Percentiles rank a stretch among this genome's conserved stretches.
Evolutionary conservation across 2,113 vertebrate genomes (phyloP).

Genomic region (Alethe diademata): DNA sequence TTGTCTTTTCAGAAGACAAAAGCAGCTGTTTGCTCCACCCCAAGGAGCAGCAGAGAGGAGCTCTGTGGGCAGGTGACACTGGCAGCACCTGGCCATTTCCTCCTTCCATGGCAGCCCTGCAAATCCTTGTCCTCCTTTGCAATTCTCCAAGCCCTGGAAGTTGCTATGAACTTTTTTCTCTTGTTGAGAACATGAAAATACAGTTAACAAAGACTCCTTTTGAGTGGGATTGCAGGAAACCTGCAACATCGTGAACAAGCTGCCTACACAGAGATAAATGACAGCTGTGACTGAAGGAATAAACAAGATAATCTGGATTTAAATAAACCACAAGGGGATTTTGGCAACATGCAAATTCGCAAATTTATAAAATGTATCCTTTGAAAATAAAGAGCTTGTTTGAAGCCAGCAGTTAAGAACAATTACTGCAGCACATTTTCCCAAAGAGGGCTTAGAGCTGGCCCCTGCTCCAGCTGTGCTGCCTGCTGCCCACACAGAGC

Average conservation of each 20-base stretch:
- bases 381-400: constrained; percentile 70
- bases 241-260: constrained; percentile 49
- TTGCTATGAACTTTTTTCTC: background rate
- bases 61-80: background rate
- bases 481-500: background rate
- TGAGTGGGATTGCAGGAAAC: constrained; percentile 54
- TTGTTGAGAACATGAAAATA: background rate
- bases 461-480: background rate
- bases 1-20: constrained; percentile 60
- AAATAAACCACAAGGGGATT: constrained; percentile 63
- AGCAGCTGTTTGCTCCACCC: constrained; percentile 59
- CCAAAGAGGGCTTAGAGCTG: background rate
- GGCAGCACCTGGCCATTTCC: background rate
- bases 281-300: constrained; percentile 75
- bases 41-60: background rate
- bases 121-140: background rate
- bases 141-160: background rate
- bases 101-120: background rate
- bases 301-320: constrained; percentile 78
- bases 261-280: constrained; percentile 61
- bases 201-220: constrained; percentile 34
- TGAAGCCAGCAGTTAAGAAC: constrained; percentile 56
- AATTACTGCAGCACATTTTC: constrained; percentile 25
- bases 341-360: constrained; percentile 68
- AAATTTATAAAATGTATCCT: constrained; percentile 61